phyloP scores from a whole-genome alignment of 1,140 invertebrate species.

The Temnothorax longispinosus region DNA sequence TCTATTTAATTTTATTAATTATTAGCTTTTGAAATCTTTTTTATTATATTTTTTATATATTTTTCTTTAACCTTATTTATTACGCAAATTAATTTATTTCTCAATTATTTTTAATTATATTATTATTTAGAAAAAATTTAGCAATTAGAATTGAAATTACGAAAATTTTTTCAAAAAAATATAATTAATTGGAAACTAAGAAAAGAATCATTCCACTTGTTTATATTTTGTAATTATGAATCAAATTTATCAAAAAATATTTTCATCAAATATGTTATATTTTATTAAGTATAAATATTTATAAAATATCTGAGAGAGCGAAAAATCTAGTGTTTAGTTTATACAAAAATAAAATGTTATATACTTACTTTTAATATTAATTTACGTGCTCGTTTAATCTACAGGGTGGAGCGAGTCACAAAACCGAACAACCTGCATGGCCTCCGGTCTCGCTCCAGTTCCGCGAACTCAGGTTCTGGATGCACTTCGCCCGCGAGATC shows the following conservation, averaged over 20 bases:
- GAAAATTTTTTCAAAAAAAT: too few relatives aligned
- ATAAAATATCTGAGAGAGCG: too few relatives aligned
- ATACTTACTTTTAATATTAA: constrained; percentile 8
- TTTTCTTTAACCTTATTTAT: background rate
- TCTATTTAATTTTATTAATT: background rate
- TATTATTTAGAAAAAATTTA: too few relatives aligned
- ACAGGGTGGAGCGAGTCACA: constrained; percentile 78
- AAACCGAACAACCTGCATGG: constrained; percentile 82
- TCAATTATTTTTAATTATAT: background rate
- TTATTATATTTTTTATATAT: background rate
- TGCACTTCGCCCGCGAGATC: constrained; percentile 86
- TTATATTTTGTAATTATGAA: too few relatives aligned
- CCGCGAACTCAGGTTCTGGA: constrained; percentile 87
- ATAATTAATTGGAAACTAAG: too few relatives aligned
- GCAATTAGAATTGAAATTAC: too few relatives aligned
- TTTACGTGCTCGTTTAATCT: constrained; percentile 31
- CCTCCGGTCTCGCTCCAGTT: constrained; percentile 87
- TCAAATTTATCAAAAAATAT: too few relatives aligned
- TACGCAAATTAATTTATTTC: background rate
- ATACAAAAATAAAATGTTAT: background rate
- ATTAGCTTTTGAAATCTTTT: background rate
- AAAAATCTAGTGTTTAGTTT: background rate
- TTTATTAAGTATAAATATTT: too few relatives aligned
- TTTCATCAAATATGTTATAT: too few relatives aligned
- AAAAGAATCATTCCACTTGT: too few relatives aligned